Base-by-base conservation (phyloP, 2,113 vertebrate genomes). In the Syngnathus floridae region DNA sequence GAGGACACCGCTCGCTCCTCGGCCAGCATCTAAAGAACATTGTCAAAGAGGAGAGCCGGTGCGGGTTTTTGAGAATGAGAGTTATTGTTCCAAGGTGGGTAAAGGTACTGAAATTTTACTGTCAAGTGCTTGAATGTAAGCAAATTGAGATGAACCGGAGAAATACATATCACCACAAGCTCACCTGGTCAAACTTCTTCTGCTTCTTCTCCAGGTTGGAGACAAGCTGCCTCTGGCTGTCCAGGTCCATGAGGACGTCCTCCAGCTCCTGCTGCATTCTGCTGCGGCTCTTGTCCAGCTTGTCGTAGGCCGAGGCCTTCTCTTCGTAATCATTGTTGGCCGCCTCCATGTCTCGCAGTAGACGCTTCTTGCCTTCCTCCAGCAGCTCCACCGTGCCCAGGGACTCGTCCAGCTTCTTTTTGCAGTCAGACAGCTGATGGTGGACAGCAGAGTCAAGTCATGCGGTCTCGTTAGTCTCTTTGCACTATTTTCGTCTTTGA, bases 191-290 rank as follows among this genome's bases (percentile, higher is more conserved):
- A 62, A 98, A 98, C 80, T 96, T 98, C 88, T 91, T 94, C 90
- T 98, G 96, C 86, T 95, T 98, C 90, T 96, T 98, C 77, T 98
- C 96, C 82, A 98, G 83, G 84, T 92, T 97, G 84, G 94, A 95
- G 56, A 98, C 93, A 17, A 96, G 89, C 75, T 96, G 94, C 36
- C 94, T 88, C 83, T 97, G 95, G 82, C 91, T 90, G 84, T 98
- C 95, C 75, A 96, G 86, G 70, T 98, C 94, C 5, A 97, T 89
- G 2, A 94, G 82, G 60, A 97, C 82, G 54, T 98, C 95, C 45
- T 97, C 96, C 77, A 97, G 79, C 84, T 98, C 96, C 86, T 96
- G 95, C 87, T 98, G 95, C 74, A 96, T 84, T 12, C 94, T 88
- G 76, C 85, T 90, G 64, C 94, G 93, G 76, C 92, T 95, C 90